Evolutionary conservation across 2,888 invertebrate species (phyloP).

Genomic region (Tinea pellionella): DNA sequence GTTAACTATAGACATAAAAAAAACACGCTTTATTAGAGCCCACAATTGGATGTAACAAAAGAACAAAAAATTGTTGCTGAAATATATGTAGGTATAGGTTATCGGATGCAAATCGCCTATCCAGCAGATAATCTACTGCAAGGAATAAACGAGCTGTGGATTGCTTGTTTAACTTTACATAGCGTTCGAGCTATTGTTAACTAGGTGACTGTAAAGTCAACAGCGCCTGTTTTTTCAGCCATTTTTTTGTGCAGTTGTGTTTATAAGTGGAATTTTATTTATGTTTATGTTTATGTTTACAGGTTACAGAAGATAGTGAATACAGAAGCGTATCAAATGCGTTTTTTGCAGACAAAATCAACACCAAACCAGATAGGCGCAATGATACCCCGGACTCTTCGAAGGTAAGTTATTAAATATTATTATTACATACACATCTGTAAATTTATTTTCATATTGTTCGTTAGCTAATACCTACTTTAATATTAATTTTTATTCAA

Average conservation of each 20-base stretch:
- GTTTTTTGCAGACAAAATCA: constrained; percentile 55
- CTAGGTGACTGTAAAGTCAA: not conserved
- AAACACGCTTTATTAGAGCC: too few relatives aligned
- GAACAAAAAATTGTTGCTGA: too few relatives aligned
- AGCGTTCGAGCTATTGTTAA: not conserved
- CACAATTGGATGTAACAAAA: too few relatives aligned
- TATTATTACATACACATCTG: not conserved
- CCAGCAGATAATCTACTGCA: not conserved
- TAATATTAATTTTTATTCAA: not conserved
- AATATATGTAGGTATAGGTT: not conserved
- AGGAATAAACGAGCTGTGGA: not conserved
- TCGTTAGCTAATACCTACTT: too few relatives aligned
- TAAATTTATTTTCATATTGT: not conserved
- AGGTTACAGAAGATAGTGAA: constrained; percentile 42
- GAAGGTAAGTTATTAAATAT: constrained; percentile 31
- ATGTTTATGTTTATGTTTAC: too few relatives aligned
- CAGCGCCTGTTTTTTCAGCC: too few relatives aligned
- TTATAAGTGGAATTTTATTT: too few relatives aligned
- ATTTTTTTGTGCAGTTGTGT: too few relatives aligned
- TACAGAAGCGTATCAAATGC: constrained; percentile 57
- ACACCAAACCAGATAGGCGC: constrained; percentile 42
- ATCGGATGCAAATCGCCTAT: not conserved
- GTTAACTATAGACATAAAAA: too few relatives aligned
- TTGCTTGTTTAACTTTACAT: not conserved
- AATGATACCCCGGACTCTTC: constrained; percentile 55